Base-by-base conservation (phyloP, 2,113 vertebrate species). In the Mustela lutreola region DNA sequence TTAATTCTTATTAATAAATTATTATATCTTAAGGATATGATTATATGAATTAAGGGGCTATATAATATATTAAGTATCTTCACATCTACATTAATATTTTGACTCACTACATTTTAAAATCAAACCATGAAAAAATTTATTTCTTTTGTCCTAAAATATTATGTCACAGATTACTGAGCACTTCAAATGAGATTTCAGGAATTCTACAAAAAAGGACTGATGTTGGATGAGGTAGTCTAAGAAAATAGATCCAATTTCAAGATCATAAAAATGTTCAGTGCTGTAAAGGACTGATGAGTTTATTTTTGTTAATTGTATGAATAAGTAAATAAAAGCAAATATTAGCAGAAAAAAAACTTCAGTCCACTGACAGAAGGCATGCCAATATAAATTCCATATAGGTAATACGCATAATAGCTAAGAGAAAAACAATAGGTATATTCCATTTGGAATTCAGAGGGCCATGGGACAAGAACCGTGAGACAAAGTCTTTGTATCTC, bases 401-500 rank as follows among this genome's bases (percentile, higher is more conserved):
- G 14, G 24, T 14, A 10, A 7, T 0, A 11, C 11, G 10, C 15
- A 7, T 3, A 0, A 1, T 2, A 22, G 28, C 22, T 50, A 16
- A 45, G 33, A 42, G 39, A 36, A 56, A 58, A 15, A 3, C 11
- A 12, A 16, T 4, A 36, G 7, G 24, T 5, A 2, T 11, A 6
- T 16, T 28, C 31, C 3, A 1, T 28, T 56, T 76, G 58, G 19
- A 62, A n/a, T 42, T 48, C 39, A 28, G 26, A 11, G 31, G 14
- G 0, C 4, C 63, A 45, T n/a, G 16, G 75, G 48, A 75, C 31
- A 42, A 24, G 33, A 50, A 24, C 15, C n/a, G 21, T 14, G 5
- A 45, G 28, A 42, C 26, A 62, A 45, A 5, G 2, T 53, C 14
- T 10, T 76, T 14, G 16, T 19, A 10, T n/a, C 19, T 65, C 7